These are phyloP conservation scores for Macroramphosus scolopax DNA, from an alignment of 2,797 vertebrate genomes.

Conservation along the genomic window DNA sequence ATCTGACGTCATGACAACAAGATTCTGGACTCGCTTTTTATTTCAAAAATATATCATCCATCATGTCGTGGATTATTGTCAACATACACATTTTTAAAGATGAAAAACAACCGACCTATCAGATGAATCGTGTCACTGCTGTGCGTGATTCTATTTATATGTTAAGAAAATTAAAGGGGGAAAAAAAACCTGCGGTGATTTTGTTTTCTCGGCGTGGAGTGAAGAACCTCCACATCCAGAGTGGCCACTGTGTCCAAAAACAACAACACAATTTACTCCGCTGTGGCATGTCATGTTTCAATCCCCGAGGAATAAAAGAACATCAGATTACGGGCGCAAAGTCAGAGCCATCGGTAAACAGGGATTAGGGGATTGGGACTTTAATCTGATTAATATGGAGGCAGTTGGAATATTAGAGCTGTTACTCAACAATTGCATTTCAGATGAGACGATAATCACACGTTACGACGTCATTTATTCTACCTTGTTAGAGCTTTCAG, in stretches of 20 bases:
- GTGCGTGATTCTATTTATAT: slow-evolving; percentile 38
- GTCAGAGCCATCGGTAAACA: slow-evolving; percentile 65
- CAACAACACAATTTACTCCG: slow-evolving; percentile 54
- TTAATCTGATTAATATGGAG: slow-evolving; percentile 77
- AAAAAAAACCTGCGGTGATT: slow-evolving; percentile 27
- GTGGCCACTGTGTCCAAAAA: slow-evolving; percentile 34
- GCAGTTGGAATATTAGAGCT: slow-evolving; percentile 66
- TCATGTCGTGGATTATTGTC: too few relatives aligned
- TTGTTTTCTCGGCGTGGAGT: slow-evolving; percentile 40
- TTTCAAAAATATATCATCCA: too few relatives aligned
- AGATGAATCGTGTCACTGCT: not conserved
- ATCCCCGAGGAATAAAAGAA: slow-evolving; percentile 73
- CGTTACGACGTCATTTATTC: slow-evolving; percentile 67
- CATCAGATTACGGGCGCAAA: slow-evolving; percentile 76
- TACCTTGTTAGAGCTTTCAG: slow-evolving; percentile 54
- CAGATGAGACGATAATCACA: slow-evolving; percentile 64
- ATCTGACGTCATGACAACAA: too few relatives aligned
- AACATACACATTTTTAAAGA: too few relatives aligned
- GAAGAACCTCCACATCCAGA: slow-evolving; percentile 37
- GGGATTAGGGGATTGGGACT: slow-evolving; percentile 72
- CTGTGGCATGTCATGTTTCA: slow-evolving; percentile 56
- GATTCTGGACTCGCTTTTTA: too few relatives aligned
- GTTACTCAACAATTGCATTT: slow-evolving; percentile 70
- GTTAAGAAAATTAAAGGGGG: slow-evolving; percentile 18
- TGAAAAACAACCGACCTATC: too few relatives aligned